A percentile compares a stretch with the other conserved stretches of the same genome.
Conservation (phyloP, 2,888 invertebrate species). For the Oeneis ivallda region DNA sequence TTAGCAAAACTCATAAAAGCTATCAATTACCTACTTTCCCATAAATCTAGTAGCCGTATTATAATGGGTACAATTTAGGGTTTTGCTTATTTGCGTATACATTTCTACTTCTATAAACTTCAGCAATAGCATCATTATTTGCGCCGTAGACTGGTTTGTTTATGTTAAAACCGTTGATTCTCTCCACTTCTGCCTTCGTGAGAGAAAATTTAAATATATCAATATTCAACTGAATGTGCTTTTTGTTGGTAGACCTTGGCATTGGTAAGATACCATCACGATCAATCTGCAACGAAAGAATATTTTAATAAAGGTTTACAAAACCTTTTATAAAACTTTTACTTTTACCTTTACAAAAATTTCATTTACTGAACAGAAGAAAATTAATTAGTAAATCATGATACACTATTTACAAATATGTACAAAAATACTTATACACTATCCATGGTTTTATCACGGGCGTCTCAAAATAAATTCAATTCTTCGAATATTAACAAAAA, state of each 20-base stretch:
- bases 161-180: slow-evolving; percentile 75
- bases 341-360: no score
- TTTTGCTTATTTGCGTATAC: background rate
- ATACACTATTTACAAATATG: no score
- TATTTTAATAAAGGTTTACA: background rate
- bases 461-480: background rate
- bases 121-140: background rate
- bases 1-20: background rate
- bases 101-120: background rate
- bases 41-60: background rate
- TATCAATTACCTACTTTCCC: background rate
- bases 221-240: slow-evolving; percentile 79
- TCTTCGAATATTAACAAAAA: background rate
- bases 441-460: no score
- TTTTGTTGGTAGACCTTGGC: slow-evolving; percentile 82
- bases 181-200: slow-evolving; percentile 70
- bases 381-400: no score
- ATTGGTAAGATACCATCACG: slow-evolving; percentile 81
- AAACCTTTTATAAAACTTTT: no score
- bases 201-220: slow-evolving; percentile 82
- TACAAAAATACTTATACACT: no score
- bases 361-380: no score
- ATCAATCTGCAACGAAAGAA: slow-evolving; percentile 64
- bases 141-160: slow-evolving; percentile 49
- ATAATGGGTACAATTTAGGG: background rate